Evolutionary conservation across 2,113 vertebrate genomes (phyloP).

Genomic region (Lontra canadensis): DNA sequence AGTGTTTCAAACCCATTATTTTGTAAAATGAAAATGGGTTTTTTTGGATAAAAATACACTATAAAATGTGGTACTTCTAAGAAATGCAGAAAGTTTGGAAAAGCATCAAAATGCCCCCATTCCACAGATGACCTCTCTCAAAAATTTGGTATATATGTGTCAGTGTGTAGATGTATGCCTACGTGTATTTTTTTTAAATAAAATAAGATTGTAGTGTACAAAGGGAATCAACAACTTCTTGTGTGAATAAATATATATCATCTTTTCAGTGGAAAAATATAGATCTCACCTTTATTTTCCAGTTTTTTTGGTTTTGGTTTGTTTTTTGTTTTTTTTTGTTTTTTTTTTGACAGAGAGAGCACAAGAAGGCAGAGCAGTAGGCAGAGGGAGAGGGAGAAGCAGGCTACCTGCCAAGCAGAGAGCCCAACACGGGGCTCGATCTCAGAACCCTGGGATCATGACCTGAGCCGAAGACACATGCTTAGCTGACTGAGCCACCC

Average conservation of each 20-base stretch:
- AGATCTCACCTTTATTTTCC: not conserved
- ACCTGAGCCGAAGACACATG: not conserved
- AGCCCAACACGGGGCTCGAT: rapidly evolving
- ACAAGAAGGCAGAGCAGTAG: too few relatives aligned
- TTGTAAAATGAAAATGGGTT: not conserved
- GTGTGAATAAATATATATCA: not conserved
- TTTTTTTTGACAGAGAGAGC: not conserved
- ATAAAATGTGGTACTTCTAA: not conserved
- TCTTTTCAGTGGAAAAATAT: not conserved
- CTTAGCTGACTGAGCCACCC: not conserved
- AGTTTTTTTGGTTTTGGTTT: too few relatives aligned
- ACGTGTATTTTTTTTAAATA: not conserved
- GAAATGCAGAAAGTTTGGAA: not conserved
- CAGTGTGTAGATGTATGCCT: not conserved
- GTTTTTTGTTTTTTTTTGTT: too few relatives aligned
- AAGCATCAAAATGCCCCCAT: not conserved
- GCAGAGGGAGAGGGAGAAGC: too few relatives aligned
- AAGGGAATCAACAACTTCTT: not conserved
- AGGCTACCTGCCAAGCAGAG: too few relatives aligned
- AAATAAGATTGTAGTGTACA: not conserved
- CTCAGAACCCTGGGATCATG: too few relatives aligned
- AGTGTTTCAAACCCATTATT: not conserved
- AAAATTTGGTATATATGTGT: not conserved
- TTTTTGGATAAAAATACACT: not conserved
- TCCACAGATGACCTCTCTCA: not conserved